Base-by-base conservation (phyloP, 2,888 invertebrate species). In the Chironomus riparius region DNA sequence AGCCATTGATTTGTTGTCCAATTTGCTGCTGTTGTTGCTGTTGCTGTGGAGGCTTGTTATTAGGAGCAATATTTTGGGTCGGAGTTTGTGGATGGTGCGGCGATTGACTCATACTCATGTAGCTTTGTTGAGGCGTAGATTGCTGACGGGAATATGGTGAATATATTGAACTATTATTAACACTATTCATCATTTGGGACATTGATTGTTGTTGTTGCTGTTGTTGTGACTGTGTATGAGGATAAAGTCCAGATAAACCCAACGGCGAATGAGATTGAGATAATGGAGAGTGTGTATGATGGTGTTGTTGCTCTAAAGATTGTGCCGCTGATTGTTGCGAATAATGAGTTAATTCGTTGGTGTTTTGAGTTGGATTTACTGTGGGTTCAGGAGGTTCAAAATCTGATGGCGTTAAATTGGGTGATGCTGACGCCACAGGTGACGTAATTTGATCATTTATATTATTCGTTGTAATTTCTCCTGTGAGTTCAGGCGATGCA, bases 391-490 rank as follows among this genome's bases (percentile, higher is more conserved):
- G 91, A 72, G 91, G 91, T 81, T 92, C 91, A 82, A 92, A 92
- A 83, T 92, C 92, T 73, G 91, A 88, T 79, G 89, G 89, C 48
- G 88, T 88, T 79, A 90, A 85, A 79, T 87, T 88, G 22, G 92
- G 91, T 62, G 92, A 91, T 72, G 56, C 15, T 4, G 87, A 87
- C 61, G 89, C 87, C 78, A 89, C 89, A 12, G 90, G 90, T 68
- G 91, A 90, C 70, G 87, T 85, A 77, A 88, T 83, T 79, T 88
- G 88, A 79, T 89, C 89, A 28, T 89, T 88, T 77, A 91, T 90
- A 80, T 92, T 92, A 74, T 91, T 92, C 10, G 91, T 91, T 81
- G 91, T 91, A 81, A 92, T 91, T 82, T 92, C 92, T 76, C 90
- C 89, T 77, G 91, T 91, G 78, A 92, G 85, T 82, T 92, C 92